A percentile compares a stretch with the other conserved stretches of the same genome.
Conservation (phyloP, 2,797 vertebrate species). For the Coregonus suidteri region DNA sequence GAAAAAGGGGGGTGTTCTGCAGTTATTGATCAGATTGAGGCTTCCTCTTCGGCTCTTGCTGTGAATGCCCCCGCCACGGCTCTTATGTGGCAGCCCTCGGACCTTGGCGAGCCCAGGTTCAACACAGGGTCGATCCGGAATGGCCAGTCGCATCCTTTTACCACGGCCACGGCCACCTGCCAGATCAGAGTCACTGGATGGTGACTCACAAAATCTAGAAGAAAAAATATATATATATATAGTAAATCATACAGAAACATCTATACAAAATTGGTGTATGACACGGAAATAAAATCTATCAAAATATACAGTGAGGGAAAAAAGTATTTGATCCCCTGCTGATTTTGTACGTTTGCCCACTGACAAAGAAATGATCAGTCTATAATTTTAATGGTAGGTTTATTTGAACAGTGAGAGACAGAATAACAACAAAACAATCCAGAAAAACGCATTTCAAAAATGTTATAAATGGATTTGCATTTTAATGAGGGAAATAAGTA, state of each 20-base stretch:
- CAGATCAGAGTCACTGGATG: conserved; percentile 93
- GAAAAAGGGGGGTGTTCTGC: conserved; percentile 89
- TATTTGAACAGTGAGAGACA: too few species aligned
- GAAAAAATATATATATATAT: neutral
- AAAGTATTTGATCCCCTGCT: too few species aligned
- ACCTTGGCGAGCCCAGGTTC: conserved; percentile 85
- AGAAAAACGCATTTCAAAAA: too few species aligned
- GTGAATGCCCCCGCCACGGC: conserved; percentile 84
- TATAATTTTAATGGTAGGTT: too few species aligned
- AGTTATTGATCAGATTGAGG: conserved; percentile 90
- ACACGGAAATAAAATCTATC: too few species aligned
- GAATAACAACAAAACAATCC: too few species aligned
- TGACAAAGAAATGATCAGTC: too few species aligned
- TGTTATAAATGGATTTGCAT: too few species aligned
- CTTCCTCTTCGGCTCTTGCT: conserved; percentile 91
- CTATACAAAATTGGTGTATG: too few species aligned
- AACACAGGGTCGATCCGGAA: conserved; percentile 78
- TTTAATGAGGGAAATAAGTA: too few species aligned
- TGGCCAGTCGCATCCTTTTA: conserved; percentile 87
- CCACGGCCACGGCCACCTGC: conserved; percentile 90
- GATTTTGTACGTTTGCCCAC: too few species aligned
- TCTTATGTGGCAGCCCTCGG: conserved; percentile 90
- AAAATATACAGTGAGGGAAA: too few species aligned
- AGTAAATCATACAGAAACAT: neutral
- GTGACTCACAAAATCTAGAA: conserved; percentile 95